Evolutionary conservation across 2,888 invertebrate species (phyloP), one percentile per base, ranked within the genome.

Genomic region (Bombylius discolor): DNA sequence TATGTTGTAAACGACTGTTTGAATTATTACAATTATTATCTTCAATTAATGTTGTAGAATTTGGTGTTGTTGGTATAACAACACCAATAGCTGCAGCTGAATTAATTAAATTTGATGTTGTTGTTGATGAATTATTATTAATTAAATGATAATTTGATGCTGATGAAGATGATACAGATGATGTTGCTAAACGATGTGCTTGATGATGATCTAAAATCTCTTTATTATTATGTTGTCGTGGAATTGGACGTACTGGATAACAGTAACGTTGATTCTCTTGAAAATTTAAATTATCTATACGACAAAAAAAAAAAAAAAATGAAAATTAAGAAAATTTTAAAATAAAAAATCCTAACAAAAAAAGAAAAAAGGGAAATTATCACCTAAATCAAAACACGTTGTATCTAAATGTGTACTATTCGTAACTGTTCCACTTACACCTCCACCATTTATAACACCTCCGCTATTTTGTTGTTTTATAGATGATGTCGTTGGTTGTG

Each of bases 181-280:
- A 39, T 61, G 11, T 44, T 48, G 23, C 49, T 55, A 56, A 51
- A 49, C 59, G 59, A 13, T 58, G 50, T 13, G 57, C 51, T 49
- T 58, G 56, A 32, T 59, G 61, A 46, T 61, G 66, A 32, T 55
- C 49, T 23, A 31, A 13, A 13, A 51, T n/a, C 36, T 61, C 59
- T 14, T 60, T 56, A 39, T 54, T 59, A 34, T 56, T 50, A 51
- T 56, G 61, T 23, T 63, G 63, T 46, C 73, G 63, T 50, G 72
- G 72, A 61, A 72, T 69, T 47, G 73, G 73, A 42, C 73, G 68
- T 33, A 73, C 72, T 5, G 73, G 72, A 62, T 70, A 73, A 59
- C 71, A 72, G 60, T 67, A 72, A 44, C 72, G 67, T 60, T 70
- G 72, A 60, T 69, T 70, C 56, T 72, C 72, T 62, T 66, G 68